Percentiles rank a stretch among this genome's conserved stretches.
Evolutionary conservation across 2,113 vertebrate species (phyloP).

Genomic region (Calyptomena viridis): DNA sequence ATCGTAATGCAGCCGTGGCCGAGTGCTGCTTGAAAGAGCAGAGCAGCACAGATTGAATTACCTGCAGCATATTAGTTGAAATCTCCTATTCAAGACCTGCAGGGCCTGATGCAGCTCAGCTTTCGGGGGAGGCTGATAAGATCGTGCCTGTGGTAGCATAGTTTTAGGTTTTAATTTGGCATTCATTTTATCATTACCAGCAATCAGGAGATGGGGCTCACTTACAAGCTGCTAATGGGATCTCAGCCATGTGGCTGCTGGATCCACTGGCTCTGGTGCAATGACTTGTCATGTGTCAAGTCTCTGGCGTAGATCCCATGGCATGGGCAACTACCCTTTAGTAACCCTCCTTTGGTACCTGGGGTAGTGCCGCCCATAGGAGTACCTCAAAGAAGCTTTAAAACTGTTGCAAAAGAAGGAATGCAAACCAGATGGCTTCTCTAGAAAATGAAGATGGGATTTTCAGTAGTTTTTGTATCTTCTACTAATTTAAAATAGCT

Average conservation of each 20-base stretch:
- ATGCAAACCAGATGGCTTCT: background rate
- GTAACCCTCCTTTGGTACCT: accelerated
- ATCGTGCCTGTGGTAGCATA: background rate
- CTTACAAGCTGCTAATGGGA: background rate
- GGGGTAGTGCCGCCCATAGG: background rate
- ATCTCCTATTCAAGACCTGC: background rate
- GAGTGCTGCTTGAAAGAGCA: background rate
- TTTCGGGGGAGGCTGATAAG: constrained; percentile 24
- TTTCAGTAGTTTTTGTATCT: background rate
- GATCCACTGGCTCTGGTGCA: background rate
- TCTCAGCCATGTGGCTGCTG: background rate
- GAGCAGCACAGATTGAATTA: background rate
- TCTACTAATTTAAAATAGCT: constrained; percentile 31
- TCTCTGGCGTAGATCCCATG: background rate
- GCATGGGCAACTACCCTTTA: background rate
- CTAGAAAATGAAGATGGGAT: background rate
- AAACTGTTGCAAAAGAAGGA: background rate
- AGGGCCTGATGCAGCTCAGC: constrained; percentile 1
- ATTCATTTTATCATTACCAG: constrained; percentile 2
- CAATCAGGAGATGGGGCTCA: accelerated
- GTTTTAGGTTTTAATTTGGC: constrained; percentile 41
- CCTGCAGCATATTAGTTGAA: background rate
- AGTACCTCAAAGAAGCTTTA: background rate
- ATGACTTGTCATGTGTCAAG: accelerated
- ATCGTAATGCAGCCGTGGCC: constrained; percentile 30